phyloP scores from a whole-genome alignment of 2,113 vertebrate genomes.

The Amphiprion ocellaris region DNA sequence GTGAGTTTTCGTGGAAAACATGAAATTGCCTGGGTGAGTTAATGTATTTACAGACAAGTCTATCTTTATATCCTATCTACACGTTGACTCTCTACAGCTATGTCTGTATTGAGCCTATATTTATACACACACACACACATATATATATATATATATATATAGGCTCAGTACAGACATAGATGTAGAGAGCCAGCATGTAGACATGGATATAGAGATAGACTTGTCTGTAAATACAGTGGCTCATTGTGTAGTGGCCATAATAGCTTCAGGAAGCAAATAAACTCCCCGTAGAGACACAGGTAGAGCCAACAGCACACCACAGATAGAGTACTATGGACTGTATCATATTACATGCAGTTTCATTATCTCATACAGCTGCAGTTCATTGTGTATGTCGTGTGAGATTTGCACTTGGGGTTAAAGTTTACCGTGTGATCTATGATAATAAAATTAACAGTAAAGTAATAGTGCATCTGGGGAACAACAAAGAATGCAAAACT shows the following conservation, averaged over 20 bases:
- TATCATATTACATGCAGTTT: conserved; percentile 25
- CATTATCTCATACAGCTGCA: neutral
- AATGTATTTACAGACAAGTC: neutral
- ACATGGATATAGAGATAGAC: too few relatives aligned
- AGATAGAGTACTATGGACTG: neutral
- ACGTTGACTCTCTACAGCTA: too few relatives aligned
- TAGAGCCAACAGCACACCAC: neutral
- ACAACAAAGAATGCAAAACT: neutral
- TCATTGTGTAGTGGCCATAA: neutral
- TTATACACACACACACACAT: too few relatives aligned
- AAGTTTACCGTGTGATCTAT: neutral
- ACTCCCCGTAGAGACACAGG: neutral
- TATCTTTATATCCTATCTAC: too few relatives aligned
- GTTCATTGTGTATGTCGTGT: neutral
- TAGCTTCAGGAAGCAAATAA: neutral
- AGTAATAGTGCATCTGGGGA: neutral
- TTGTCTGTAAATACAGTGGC: neutral
- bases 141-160: too few relatives aligned
- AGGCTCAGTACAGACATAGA: too few relatives aligned
- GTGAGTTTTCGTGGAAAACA: too few relatives aligned
- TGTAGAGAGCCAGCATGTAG: too few relatives aligned
- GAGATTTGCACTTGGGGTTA: neutral
- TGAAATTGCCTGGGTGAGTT: neutral
- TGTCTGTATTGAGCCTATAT: too few relatives aligned
- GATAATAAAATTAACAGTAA: neutral